phyloP scores from a whole-genome alignment of 2,113 vertebrate genomes.

The Lepus americanus region DNA sequence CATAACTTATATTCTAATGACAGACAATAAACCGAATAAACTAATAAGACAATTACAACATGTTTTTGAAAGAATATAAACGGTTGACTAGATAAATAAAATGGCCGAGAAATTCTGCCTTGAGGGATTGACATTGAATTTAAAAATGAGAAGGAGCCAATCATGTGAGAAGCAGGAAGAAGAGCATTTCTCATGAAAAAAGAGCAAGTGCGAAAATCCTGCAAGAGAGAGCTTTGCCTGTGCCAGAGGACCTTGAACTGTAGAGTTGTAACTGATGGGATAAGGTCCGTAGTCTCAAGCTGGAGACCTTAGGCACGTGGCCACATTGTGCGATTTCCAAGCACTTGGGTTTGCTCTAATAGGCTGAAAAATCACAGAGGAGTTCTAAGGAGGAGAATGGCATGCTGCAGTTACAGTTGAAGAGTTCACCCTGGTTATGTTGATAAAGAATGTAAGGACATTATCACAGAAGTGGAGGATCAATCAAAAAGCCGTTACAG shows the following conservation, averaged over 20 bases:
- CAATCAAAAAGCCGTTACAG: background rate
- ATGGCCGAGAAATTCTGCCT: constrained; percentile 24
- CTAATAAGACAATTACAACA: background rate
- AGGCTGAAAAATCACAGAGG: background rate
- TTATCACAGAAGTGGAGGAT: background rate
- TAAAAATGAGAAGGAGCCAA: background rate
- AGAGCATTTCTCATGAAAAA: background rate
- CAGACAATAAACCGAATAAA: background rate
- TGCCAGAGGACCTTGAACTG: background rate
- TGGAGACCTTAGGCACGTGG: background rate
- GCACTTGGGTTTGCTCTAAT: background rate
- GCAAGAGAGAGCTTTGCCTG: background rate
- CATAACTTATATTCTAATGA: background rate
- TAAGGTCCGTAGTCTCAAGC: background rate
- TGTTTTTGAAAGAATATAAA: background rate
- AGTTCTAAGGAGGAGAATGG: background rate
- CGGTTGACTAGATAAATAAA: background rate
- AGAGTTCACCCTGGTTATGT: background rate
- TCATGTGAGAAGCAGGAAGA: background rate
- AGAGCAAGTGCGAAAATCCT: background rate
- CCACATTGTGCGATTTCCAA: background rate
- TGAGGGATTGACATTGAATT: background rate
- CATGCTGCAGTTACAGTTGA: background rate
- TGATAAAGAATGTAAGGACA: background rate
- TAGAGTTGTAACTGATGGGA: background rate